Conservation (phyloP, 2,113 vertebrate species). For the Eidolon helvum region DNA sequence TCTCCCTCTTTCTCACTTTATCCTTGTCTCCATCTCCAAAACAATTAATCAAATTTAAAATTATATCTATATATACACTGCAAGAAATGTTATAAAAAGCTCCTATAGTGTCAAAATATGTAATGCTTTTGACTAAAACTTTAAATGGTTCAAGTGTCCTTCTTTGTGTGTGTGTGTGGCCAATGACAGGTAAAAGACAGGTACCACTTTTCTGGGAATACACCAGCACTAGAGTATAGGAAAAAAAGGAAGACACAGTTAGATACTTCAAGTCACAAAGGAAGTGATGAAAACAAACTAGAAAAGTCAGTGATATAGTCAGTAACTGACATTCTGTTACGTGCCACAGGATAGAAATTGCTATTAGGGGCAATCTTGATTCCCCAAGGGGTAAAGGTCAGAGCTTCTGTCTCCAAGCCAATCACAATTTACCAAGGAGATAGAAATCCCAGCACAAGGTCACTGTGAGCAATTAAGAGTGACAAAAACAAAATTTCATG, state of each 20-base stretch:
- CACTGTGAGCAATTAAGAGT: neutral
- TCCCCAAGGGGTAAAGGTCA: conserved; percentile 10
- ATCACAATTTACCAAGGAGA: neutral
- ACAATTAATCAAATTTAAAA: conserved; percentile 38
- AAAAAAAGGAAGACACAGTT: conserved; percentile 30
- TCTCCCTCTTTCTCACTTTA: neutral
- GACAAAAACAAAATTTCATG: neutral
- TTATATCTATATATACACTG: neutral
- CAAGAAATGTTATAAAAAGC: conserved; percentile 33
- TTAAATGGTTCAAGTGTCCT: neutral
- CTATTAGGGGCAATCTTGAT: neutral
- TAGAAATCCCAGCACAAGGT: neutral
- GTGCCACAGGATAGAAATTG: conserved; percentile 24
- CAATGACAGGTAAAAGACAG: neutral
- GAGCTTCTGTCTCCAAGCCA: neutral
- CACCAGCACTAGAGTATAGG: neutral
- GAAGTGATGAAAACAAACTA: conserved; percentile 40
- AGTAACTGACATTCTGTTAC: neutral
- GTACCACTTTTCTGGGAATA: neutral
- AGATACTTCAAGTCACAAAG: conserved; percentile 32
- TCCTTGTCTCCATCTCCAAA: neutral
- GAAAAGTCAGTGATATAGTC: neutral
- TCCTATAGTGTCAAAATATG: neutral
- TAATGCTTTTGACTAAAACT: conserved; percentile 25
- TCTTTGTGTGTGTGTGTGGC: neutral